Evolutionary conservation across 2,797 vertebrate genomes (phyloP), one percentile per base, ranked within the genome.

Genomic region (Synaphobranchus kaupii): DNA sequence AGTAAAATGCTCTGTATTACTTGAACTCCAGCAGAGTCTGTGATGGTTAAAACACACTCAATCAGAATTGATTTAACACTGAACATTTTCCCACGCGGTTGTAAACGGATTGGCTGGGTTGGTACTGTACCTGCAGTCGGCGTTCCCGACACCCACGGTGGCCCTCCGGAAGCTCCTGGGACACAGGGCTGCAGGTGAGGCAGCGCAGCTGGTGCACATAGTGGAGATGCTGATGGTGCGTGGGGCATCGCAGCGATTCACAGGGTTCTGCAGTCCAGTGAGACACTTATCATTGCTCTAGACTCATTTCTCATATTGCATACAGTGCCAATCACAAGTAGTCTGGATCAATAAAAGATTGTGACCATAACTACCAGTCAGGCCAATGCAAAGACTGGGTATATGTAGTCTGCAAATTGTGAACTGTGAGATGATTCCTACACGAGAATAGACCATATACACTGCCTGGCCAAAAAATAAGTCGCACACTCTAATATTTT

Each of bases 121-220:
- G 63, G 66, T 10, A 0, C n/a, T 90, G 71, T 92, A 98, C 98
- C 96, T 97, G 97, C 98, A 99, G 92, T 92, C 95, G 88, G 87
- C 91, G n/a, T 89, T 90, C 0, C 93, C 92, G 0, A 47, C 8
- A 9, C 83, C 86, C 20, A 78, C 86, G 0, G 84, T 90, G 60
- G 48, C 68, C 89, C 85, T 96, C 39, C 81, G 88, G 93, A 95
- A 97, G 85, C 96, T 94, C 0, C 0, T 88, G 0, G 97, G 97
- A 89, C 98, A 99, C 1, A n/a, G 0, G 52, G 71, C 84, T 31
- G 63, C 93, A 83, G 89, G 4, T 0, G 90, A 83, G 2, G 92
- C 94, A 0, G 96, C 95, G 31, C 97, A 98, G 8, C 96, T 91
- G 12, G 96, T 98, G 89, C 98, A 99, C 0, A 91, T 54, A 0